Evolutionary conservation across 2,888 invertebrate genomes (phyloP).

Genomic region (Eilema depressum): DNA sequence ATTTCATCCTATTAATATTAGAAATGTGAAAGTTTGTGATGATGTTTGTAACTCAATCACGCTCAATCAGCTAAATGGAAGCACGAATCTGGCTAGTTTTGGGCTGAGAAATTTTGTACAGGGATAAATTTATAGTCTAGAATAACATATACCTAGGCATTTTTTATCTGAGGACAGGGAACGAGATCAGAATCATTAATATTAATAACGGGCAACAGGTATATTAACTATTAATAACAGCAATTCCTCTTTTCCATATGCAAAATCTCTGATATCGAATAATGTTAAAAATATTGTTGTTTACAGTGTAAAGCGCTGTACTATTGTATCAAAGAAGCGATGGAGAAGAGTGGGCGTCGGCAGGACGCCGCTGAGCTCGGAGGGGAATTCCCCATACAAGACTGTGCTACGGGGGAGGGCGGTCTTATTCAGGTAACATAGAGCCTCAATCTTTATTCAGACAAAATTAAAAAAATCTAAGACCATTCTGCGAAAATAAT

Average conservation of each 20-base stretch:
- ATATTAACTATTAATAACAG: too few relatives aligned
- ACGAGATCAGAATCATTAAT: too few relatives aligned
- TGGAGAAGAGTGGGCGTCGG: conserved; percentile 95
- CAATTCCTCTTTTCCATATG: not conserved
- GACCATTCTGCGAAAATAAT: not conserved
- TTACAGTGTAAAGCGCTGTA: conserved; percentile 98
- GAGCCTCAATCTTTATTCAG: not conserved
- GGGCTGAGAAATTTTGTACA: too few relatives aligned
- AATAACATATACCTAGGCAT: too few relatives aligned
- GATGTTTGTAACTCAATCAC: too few relatives aligned
- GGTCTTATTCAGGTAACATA: conserved; percentile 94
- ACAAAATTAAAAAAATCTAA: not conserved
- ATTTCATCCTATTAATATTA: not conserved
- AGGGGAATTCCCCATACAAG: conserved; percentile 99
- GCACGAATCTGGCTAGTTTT: too few relatives aligned
- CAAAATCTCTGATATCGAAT: not conserved
- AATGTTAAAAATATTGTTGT: not conserved
- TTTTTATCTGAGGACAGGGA: not conserved
- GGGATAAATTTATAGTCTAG: too few relatives aligned
- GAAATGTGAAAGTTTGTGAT: too few relatives aligned
- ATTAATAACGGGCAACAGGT: too few relatives aligned
- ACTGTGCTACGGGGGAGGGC: conserved; percentile 98
- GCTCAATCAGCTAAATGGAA: too few relatives aligned
- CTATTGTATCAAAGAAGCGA: conserved; percentile 99
- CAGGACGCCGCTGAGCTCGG: conserved; percentile 91